Conservation (phyloP, 1,140 invertebrate species). For the Chymomyza costata region DNA sequence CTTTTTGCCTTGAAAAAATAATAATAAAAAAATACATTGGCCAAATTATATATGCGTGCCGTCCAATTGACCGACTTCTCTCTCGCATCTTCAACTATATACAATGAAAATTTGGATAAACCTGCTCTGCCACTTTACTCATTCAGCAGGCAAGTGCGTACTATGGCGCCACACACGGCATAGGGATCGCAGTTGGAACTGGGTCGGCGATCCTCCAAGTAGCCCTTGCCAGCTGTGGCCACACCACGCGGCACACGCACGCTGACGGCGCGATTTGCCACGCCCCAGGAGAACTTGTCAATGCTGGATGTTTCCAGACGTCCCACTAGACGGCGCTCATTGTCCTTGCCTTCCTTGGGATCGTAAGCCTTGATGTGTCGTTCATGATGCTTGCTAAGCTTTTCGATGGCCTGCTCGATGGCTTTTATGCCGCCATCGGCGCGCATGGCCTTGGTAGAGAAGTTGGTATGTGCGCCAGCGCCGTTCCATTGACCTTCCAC, state of each 20-base stretch:
- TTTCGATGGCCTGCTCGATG: constrained; percentile 86
- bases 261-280: constrained; percentile 83
- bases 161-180: constrained; percentile 80
- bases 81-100: constrained; percentile 22
- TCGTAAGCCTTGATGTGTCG: constrained; percentile 94
- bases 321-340: constrained; percentile 87
- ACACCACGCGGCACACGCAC: constrained; percentile 86
- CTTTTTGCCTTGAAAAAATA: constrained; percentile 18
- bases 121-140: constrained; percentile 27
- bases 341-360: constrained; percentile 89
- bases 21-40: constrained; percentile 16
- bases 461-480: constrained; percentile 87
- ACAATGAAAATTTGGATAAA: constrained; percentile 23
- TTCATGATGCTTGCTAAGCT: constrained; percentile 86
- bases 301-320: constrained; percentile 89
- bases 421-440: constrained; percentile 84
- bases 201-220: constrained; percentile 91
- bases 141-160: constrained; percentile 83
- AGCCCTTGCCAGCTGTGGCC: constrained; percentile 88
- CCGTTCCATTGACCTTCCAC: constrained; percentile 93
- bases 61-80: constrained; percentile 15
- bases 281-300: constrained; percentile 86
- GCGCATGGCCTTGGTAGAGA: constrained; percentile 91
- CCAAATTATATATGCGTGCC: neutral
- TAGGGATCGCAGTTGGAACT: constrained; percentile 94